Evolutionary conservation across 2,113 vertebrate species (phyloP), one percentile per base, ranked within the genome.

Genomic region (Cettia cetti): DNA sequence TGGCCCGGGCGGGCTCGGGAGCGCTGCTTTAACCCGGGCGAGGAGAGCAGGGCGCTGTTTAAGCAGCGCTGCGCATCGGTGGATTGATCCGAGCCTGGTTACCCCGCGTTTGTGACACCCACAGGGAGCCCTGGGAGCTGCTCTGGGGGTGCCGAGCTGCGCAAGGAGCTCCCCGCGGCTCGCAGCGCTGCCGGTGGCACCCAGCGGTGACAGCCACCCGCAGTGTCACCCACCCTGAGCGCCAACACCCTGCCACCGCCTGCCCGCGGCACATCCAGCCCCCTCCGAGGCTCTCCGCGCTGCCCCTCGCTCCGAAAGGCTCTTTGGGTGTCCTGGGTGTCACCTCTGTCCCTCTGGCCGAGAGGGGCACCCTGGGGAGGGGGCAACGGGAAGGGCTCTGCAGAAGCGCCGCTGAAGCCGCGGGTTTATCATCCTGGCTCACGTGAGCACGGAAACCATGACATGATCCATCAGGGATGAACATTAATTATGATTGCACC

Each of bases 401-500:
- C 77, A 52, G 15, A 81, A n/a, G 59, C 21, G 0, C 79, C 71
- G 10, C 63, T 40, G 30, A 91, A 66, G 22, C 9, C 15, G 9
- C 12, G 2, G 74, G 6, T 86, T 90, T 76, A 39, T 80, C 93
- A 68, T 77, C 85, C 75, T 27, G 3, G 63, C 89, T 81, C 89
- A 91, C 19, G 31, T 47, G 88, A 78, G 30, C 60, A 20, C 1
- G 3, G 7, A 92, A 94, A 82, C 71, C 37, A 1, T 71, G 90
- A 80, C 89, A 79, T 56, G 96, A 96, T 97, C 96, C 96, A 93
- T 97, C 97, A 92, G 80, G 76, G 88, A 94, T 92, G 96, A 94
- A 95, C 96, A 96, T 97, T 97, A 97, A 96, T 97, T 97, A 95
- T 97, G 96, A 97, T 96, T 96, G 82, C 94, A 92, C 95, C 84